A percentile compares a stretch with the other conserved stretches of the same genome.
These are phyloP conservation scores for Watsonalla cultraria DNA, from an alignment of 2,888 invertebrate species.

Conservation along the genomic window DNA sequence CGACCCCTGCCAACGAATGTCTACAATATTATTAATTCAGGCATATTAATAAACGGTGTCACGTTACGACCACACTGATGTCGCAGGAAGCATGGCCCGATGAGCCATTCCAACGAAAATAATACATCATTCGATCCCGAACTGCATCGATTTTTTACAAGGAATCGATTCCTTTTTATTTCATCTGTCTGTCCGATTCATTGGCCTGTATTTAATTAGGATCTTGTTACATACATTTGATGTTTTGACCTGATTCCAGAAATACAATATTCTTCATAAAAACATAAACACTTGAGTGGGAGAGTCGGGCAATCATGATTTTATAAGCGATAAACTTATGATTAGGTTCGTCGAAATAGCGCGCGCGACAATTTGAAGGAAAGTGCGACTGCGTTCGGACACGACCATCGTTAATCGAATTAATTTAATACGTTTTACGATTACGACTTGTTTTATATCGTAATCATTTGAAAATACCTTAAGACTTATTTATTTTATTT, in stretches of 20 bases:
- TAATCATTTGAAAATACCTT: not conserved
- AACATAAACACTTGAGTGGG: conserved; percentile 30
- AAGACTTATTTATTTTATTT: too few species aligned
- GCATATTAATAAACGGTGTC: conserved; percentile 74
- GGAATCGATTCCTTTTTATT: conserved; percentile 51
- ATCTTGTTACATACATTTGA: conserved; percentile 33
- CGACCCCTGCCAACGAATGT: conserved; percentile 63
- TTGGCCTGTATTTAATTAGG: conserved; percentile 24
- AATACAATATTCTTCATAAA: conserved; percentile 33
- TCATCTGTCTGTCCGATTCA: conserved; percentile 46
- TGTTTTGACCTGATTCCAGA: conserved; percentile 37
- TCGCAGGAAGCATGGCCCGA: conserved; percentile 74
- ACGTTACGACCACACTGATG: conserved; percentile 73
- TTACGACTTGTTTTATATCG: conserved; percentile 11
- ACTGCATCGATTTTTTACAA: conserved; percentile 52
- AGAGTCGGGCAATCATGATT: conserved; percentile 24
- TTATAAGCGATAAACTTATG: conserved; percentile 52
- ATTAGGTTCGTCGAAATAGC: conserved; percentile 26
- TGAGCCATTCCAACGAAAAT: conserved; percentile 69
- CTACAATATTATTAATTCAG: conserved; percentile 75
- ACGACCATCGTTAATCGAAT: conserved; percentile 54
- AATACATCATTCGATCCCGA: conserved; percentile 56
- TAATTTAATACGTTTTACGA: conserved; percentile 21
- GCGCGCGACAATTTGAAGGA: conserved; percentile 33
- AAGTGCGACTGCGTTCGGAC: conserved; percentile 28